Conservation (phyloP, 2,113 vertebrate species). For the Perca fluviatilis region DNA sequence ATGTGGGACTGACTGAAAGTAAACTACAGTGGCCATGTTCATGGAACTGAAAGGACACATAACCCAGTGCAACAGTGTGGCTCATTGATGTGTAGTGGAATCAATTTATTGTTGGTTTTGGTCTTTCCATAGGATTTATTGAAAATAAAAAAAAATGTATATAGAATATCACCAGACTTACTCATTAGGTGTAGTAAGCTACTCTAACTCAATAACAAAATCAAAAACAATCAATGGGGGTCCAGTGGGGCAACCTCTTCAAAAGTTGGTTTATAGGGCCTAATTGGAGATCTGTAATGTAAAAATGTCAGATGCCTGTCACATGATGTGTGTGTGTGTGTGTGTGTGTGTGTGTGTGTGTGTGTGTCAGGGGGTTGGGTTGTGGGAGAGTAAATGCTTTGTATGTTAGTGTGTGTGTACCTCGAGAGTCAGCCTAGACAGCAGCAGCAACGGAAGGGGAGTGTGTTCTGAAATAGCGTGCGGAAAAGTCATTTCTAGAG, state of each 20-base stretch:
- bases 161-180: background rate
- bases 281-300: constrained; percentile 42
- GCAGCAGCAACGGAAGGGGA: background rate
- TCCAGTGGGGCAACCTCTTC: background rate
- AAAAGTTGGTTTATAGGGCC: background rate
- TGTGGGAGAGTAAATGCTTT: background rate
- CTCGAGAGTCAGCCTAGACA: constrained; percentile 14
- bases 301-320: constrained; percentile 44
- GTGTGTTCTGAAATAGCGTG: constrained; percentile 51
- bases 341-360: constrained; percentile 21
- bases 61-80: background rate
- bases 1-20: background rate
- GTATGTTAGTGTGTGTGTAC: constrained; percentile 2
- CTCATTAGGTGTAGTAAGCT: background rate
- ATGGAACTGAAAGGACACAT: background rate
- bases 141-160: background rate
- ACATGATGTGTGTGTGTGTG: constrained; percentile 21
- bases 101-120: background rate
- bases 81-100: background rate
- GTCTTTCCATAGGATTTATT: background rate
- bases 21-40: background rate
- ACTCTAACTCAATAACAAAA: constrained; percentile 14
- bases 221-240: background rate
- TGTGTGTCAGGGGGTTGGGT: background rate
- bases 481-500: constrained; percentile 61